Evolutionary conservation across 2,797 vertebrate species (phyloP), one percentile per base, ranked within the genome.

Genomic region (Scleropages formosus): DNA sequence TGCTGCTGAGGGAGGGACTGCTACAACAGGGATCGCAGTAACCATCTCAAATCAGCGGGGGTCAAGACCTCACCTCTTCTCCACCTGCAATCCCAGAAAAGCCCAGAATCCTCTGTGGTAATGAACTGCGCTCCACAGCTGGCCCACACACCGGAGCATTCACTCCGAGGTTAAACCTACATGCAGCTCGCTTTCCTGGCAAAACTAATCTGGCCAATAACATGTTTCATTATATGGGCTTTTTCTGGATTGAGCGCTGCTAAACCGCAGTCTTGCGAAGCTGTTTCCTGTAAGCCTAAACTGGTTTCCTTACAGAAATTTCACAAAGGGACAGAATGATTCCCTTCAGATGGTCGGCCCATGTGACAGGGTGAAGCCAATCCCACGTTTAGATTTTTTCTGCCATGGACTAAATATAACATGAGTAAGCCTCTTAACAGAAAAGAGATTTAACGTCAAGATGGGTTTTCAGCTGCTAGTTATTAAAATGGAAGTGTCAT

Each of bases 361-460:
- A 83, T 63, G 56, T 79, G 79, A 82, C 80, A 79, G 81, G 75
- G 73, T 79, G 78, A 77, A 73, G 74, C 68, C 77, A 80, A 65
- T 85, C 79, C 80, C 84, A 84, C 82, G 79, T 85, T 85, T 77
- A 83, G 74, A 79, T 77, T 66, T 72, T 13, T 78, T 46, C 76
- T 78, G 81, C 84, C 80, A 75, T 58, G 10, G 77, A 78, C 83
- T 86, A 85, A 79, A 86, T 84, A 82, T 80, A 87, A 82, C 80
- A 83, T 4, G 53, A 58, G 6, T 87, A 84, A 88, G 82, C 87
- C 80, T 85, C 84, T 88, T 86, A 88, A 75, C 75, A 80, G 73
- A 77, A 80, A 80, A 75, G 78, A 64, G 53, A 72, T 74, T 77
- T 60, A 51, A 65, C 65, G 84, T 82, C 75, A 83, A 76, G 71